These are phyloP conservation scores for Octonoba sinensis DNA, from an alignment of 2,888 invertebrate genomes.

Conservation along the genomic window DNA sequence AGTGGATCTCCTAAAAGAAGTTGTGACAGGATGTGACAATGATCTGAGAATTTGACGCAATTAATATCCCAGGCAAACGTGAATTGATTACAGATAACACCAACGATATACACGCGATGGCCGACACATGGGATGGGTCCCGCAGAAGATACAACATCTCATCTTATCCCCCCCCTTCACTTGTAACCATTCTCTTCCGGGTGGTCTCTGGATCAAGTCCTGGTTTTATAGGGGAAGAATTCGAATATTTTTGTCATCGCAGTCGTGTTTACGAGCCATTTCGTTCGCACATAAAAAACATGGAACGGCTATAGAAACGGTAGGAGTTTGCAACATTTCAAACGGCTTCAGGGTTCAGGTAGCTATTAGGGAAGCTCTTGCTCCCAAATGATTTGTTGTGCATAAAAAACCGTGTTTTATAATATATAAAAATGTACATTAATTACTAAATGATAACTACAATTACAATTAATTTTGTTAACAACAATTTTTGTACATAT, in stretches of 20 bases:
- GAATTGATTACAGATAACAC: slow-evolving; percentile 22
- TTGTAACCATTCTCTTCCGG: neutral
- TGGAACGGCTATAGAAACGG: neutral
- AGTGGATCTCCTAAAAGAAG: too few species aligned
- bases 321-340: too few species aligned
- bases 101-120: slow-evolving; percentile 3
- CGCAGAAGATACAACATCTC: too few species aligned
- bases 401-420: too few species aligned
- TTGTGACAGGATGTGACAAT: slow-evolving; percentile 17
- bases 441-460: too few species aligned
- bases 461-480: too few species aligned
- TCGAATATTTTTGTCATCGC: slow-evolving; percentile 63
- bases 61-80: slow-evolving; percentile 43
- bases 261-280: slow-evolving; percentile 54
- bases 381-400: too few species aligned
- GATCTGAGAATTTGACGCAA: slow-evolving; percentile 39
- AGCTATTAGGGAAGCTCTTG: too few species aligned
- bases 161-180: neutral
- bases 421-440: too few species aligned
- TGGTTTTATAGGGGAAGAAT: slow-evolving; percentile 57
- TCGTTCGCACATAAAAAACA: slow-evolving; percentile 31
- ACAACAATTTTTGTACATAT: too few species aligned
- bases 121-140: too few species aligned
- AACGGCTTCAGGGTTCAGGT: too few species aligned
- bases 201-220: slow-evolving; percentile 41